Evolutionary conservation across 2,113 vertebrate species (phyloP).

Genomic region (Bubo blakistoni): DNA sequence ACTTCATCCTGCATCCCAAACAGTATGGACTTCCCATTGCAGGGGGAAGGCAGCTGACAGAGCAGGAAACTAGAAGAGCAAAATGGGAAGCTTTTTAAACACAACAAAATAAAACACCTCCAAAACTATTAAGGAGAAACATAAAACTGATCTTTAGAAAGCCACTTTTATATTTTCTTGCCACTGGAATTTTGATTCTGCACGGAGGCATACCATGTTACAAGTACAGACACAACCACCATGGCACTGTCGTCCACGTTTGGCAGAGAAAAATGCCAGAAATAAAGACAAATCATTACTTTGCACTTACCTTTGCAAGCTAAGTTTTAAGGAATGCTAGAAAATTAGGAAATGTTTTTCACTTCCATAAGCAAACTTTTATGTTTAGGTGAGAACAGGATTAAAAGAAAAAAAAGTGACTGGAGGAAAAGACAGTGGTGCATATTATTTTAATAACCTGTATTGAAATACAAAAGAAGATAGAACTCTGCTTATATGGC

Average conservation of each 20-base stretch:
- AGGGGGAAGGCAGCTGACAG: not conserved
- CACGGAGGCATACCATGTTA: not conserved
- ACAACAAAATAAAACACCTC: not conserved
- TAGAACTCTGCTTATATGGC: not conserved
- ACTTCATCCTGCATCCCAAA: not conserved
- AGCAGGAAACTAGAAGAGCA: not conserved
- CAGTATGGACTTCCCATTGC: not conserved
- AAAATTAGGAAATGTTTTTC: not conserved
- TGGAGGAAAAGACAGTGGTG: not conserved
- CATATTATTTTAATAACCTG: not conserved
- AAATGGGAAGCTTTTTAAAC: not conserved
- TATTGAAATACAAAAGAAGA: not conserved
- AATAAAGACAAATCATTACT: not conserved
- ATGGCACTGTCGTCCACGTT: rapidly evolving
- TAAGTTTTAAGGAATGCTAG: not conserved
- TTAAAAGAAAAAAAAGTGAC: not conserved
- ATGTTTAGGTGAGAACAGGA: not conserved
- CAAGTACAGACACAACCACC: not conserved
- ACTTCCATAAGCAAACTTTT: not conserved
- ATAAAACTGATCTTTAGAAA: not conserved
- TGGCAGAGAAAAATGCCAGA: not conserved
- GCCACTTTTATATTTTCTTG: not conserved
- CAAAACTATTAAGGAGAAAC: not conserved
- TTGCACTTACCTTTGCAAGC: not conserved
- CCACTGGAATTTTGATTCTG: not conserved